Evolutionary conservation across 2,797 vertebrate genomes (phyloP).

Genomic region (Paramormyrops hopkinsi): DNA sequence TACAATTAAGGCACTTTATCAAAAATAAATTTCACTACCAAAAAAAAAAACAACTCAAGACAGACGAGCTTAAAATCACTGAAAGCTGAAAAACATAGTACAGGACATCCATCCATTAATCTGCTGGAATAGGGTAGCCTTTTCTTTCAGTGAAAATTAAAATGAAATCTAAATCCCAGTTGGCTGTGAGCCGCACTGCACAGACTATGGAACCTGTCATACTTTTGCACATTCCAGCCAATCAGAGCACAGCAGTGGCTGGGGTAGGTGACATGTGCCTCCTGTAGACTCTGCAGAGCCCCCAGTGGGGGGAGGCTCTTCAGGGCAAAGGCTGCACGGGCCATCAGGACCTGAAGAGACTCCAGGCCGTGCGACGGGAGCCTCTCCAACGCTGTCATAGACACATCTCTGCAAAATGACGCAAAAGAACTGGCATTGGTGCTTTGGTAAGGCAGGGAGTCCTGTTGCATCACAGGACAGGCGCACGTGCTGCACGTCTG

Average conservation of each 20-base stretch:
- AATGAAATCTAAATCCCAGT: background rate
- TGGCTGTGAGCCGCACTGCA: background rate
- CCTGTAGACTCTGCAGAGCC: constrained; percentile 66
- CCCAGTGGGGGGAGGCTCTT: constrained; percentile 73
- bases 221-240: constrained; percentile 64
- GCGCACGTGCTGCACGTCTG: background rate
- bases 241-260: constrained; percentile 82
- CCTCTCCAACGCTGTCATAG: constrained; percentile 66
- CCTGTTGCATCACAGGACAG: background rate
- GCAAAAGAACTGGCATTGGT: background rate
- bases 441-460: background rate
- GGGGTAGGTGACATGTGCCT: constrained; percentile 76
- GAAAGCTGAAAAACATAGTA: background rate
- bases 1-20: background rate
- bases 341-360: constrained; percentile 68
- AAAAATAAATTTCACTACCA: background rate
- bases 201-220: constrained; percentile 29
- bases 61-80: background rate
- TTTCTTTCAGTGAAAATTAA: background rate
- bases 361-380: constrained; percentile 71
- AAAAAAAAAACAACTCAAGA: background rate
- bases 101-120: background rate
- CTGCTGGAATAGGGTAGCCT: background rate
- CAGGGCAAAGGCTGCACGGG: constrained; percentile 64
- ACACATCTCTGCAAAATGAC: constrained; percentile 69